phyloP scores from a whole-genome alignment of 1,140 invertebrate genomes.

The Triops cancriformis region DNA sequence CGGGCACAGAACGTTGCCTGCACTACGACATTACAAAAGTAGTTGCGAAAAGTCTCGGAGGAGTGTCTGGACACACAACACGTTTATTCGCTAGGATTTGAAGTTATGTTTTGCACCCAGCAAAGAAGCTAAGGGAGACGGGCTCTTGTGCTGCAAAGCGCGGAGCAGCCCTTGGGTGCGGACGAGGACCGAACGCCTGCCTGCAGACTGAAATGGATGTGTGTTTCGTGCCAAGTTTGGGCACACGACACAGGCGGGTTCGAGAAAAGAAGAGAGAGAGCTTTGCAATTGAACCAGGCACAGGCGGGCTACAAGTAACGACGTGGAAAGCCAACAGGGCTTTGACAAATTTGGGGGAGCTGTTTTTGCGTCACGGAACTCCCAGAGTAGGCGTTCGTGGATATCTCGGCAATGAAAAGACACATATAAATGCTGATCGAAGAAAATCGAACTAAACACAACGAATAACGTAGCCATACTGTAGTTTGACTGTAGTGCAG shows the following conservation, averaged over 20 bases:
- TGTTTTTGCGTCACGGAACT: too few species aligned
- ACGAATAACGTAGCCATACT: too few species aligned
- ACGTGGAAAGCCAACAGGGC: too few species aligned
- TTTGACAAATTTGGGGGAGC: too few species aligned
- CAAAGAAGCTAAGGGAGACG: neutral
- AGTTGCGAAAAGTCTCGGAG: neutral
- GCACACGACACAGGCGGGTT: neutral
- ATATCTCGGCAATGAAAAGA: too few species aligned
- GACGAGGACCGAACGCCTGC: neutral
- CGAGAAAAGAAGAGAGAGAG: neutral
- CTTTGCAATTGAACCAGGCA: neutral
- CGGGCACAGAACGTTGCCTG: neutral
- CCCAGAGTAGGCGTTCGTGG: too few species aligned
- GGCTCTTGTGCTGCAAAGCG: neutral
- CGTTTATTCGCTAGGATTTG: neutral
- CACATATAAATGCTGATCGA: too few species aligned
- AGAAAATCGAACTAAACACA: too few species aligned
- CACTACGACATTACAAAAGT: neutral
- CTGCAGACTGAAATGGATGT: conserved; percentile 13
- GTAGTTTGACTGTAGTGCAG: too few species aligned
- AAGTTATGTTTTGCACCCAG: neutral
- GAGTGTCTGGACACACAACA: neutral
- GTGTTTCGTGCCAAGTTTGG: conserved; percentile 8
- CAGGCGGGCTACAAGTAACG: neutral
- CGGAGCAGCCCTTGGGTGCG: neutral